Base-by-base conservation (phyloP, 2,888 invertebrate species). In the Plebejus argus region DNA sequence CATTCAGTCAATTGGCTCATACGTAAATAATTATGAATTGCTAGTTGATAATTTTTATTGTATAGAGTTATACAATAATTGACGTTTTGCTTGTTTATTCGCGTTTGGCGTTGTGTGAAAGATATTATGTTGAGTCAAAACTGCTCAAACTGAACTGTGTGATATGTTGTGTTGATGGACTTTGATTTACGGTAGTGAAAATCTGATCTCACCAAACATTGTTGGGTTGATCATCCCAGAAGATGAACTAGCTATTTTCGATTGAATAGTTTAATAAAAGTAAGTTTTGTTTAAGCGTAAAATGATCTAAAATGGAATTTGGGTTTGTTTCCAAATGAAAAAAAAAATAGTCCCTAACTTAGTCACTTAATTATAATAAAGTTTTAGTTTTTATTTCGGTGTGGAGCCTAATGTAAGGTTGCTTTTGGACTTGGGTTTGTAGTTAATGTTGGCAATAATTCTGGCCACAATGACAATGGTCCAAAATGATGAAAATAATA, bases 321-420 rank as follows among this genome's bases (percentile, higher is more conserved):
- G 86, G 86, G 89, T 85, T 83, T 84, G 84, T 88, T 90, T 90
- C 90, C 89, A 90, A 89, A 88, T 87, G 83, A 87, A 82, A 82
- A 79, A 86, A 83, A 82, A 85, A 88, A 88, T 90, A 91, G 90
- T 90, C 87, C 86, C 88, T 88, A 88, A 87, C 84, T 89, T 91
- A 92, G 91, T 91, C 90, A 89, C 90, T 90, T 90, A 85, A 83
- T 85, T 89, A 87, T 86, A 87, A 89, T 88, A 87, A 90, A 90
- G 87, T 81, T 86, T 89, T 91, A 90, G 86, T 89, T 88, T 45
- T 87, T 88, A 83, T 88, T 84, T 87, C 86, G 86, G 83, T 85
- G 84, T 81, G 83, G 84, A 88, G 88, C 86, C 56, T 88, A 87
- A 87, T 88, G 86, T 89, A 86, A 89, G 87, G 87, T 91, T 91